A percentile compares a stretch with the other conserved stretches of the same genome.
These are phyloP conservation scores for Clivina fossor DNA, from an alignment of 2,888 invertebrate species.

Conservation along the genomic window DNA sequence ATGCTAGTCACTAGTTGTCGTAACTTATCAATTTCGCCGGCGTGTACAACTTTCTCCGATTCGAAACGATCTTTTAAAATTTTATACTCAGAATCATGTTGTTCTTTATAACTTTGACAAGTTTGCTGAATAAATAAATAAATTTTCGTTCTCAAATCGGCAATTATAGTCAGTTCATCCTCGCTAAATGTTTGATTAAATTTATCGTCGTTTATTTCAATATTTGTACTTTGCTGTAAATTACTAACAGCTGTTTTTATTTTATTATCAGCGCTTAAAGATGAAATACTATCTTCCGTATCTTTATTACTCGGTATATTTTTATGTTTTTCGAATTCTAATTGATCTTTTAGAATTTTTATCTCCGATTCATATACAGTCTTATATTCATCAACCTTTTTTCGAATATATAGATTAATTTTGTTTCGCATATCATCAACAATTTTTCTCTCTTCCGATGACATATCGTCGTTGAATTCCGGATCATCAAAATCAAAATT, in stretches of 20 bases:
- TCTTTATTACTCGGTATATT: constrained; percentile 8
- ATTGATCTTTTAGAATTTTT: constrained; percentile 52
- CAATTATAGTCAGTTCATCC: constrained; percentile 21
- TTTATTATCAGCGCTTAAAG: constrained; percentile 11
- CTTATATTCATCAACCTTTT: constrained; percentile 39
- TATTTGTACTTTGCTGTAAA: background rate
- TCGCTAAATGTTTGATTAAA: constrained; percentile 22
- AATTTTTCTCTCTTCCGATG: constrained; percentile 24
- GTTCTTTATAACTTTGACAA: constrained; percentile 38
- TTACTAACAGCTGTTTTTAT: constrained; percentile 4
- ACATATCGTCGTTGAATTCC: constrained; percentile 22
- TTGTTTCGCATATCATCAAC: constrained; percentile 23
- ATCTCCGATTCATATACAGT: constrained; percentile 42
- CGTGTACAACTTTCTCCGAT: constrained; percentile 60
- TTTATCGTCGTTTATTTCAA: constrained; percentile 15
- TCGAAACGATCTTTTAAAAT: constrained; percentile 56
- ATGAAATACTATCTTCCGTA: constrained; percentile 17
- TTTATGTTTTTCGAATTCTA: constrained; percentile 58
- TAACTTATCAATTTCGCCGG: constrained; percentile 58
- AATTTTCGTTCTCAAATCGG: constrained; percentile 36
- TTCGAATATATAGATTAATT: constrained; percentile 42
- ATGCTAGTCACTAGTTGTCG: constrained; percentile 60
- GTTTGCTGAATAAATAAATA: constrained; percentile 41
- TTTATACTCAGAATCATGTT: constrained; percentile 42
- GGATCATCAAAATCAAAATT: constrained; percentile 29